Conservation (phyloP, 2,888 invertebrate genomes). For the Chironomus tentans region DNA sequence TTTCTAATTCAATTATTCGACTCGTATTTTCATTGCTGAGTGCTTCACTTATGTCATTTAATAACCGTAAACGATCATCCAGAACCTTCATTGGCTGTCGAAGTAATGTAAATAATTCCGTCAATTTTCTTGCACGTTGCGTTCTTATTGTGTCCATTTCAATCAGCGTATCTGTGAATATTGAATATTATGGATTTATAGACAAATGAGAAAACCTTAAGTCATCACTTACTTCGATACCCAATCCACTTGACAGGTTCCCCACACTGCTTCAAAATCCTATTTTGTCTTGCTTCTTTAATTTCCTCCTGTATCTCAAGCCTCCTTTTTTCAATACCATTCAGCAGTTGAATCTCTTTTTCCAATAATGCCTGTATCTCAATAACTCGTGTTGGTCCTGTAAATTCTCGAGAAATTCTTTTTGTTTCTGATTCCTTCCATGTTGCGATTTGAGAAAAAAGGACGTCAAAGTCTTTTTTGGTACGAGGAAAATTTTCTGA, state of each 20-base stretch:
- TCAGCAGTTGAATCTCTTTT: constrained; percentile 61
- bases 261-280: constrained; percentile 58
- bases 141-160: constrained; percentile 75
- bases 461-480: constrained; percentile 62
- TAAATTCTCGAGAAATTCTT: constrained; percentile 30
- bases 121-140: constrained; percentile 66
- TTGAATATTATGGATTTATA: too few relatives aligned
- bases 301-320: constrained; percentile 51
- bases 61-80: constrained; percentile 5
- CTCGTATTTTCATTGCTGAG: not conserved
- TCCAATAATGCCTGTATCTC: constrained; percentile 61
- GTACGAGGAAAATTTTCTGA: constrained; percentile 54
- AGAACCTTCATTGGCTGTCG: constrained; percentile 29
- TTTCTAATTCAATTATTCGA: constrained; percentile 32
- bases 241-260: constrained; percentile 68
- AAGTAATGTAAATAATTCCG: constrained; percentile 61
- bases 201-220: too few relatives aligned
- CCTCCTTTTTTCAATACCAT: constrained; percentile 59
- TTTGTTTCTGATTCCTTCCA: constrained; percentile 39
- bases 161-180: constrained; percentile 47
- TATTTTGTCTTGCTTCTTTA: constrained; percentile 50
- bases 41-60: constrained; percentile 18
- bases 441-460: constrained; percentile 48
- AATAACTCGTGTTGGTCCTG: constrained; percentile 59
- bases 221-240: constrained; percentile 49